A percentile compares a stretch with the other conserved stretches of the same genome.
phyloP scores from a whole-genome alignment of 2,888 invertebrate species.

The Gari tellinella region DNA sequence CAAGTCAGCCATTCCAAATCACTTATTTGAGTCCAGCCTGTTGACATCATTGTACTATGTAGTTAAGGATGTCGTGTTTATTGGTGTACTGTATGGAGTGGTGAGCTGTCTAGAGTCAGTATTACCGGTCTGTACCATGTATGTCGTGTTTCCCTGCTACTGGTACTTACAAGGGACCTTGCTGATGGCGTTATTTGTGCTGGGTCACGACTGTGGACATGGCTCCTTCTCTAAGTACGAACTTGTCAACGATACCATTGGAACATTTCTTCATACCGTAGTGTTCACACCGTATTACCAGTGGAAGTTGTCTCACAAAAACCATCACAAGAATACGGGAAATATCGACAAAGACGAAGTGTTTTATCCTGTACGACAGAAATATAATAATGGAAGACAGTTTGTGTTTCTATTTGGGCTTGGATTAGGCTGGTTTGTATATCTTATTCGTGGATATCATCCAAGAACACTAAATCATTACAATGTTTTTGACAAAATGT shows the following conservation, averaged over 20 bases:
- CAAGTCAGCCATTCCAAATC: slow-evolving; percentile 74
- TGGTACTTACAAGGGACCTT: slow-evolving; percentile 80
- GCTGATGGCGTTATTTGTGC: slow-evolving; percentile 79
- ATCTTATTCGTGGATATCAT: slow-evolving; percentile 76
- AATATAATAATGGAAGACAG: slow-evolving; percentile 42
- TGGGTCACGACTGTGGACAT: slow-evolving; percentile 82
- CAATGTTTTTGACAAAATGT: slow-evolving; percentile 69
- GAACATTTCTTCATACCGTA: slow-evolving; percentile 75
- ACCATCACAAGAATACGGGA: slow-evolving; percentile 81
- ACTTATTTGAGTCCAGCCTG: slow-evolving; percentile 75
- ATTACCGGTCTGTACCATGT: slow-evolving; percentile 34
- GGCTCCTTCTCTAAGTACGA: slow-evolving; percentile 77
- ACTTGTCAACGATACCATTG: slow-evolving; percentile 76
- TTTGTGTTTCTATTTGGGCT: slow-evolving; percentile 66
- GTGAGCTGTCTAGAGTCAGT: slow-evolving; percentile 26
- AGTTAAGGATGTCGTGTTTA: slow-evolving; percentile 71
- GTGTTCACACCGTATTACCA: slow-evolving; percentile 79
- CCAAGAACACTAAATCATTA: slow-evolving; percentile 76
- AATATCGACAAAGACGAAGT: slow-evolving; percentile 82
- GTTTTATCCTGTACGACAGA: slow-evolving; percentile 78
- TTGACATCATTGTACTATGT: slow-evolving; percentile 76
- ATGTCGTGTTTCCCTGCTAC: slow-evolving; percentile 67
- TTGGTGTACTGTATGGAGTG: slow-evolving; percentile 57
- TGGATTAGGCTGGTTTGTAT: slow-evolving; percentile 78
- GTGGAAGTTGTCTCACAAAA: slow-evolving; percentile 80